These are phyloP conservation scores for Dryadula phaetusa DNA, from an alignment of 2,888 invertebrate genomes.

Conservation along the genomic window DNA sequence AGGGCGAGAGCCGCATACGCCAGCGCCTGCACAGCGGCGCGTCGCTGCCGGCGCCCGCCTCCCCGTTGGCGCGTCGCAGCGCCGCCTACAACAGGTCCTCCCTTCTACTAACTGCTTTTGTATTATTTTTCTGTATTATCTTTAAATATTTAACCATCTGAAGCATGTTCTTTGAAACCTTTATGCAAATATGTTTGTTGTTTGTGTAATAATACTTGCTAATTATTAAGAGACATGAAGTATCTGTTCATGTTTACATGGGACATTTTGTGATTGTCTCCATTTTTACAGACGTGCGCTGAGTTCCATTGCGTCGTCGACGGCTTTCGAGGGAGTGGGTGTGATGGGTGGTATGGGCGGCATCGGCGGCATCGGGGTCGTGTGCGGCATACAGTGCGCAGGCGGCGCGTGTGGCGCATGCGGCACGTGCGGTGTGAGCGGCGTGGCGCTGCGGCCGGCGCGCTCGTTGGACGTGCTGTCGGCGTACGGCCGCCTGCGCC, in stretches of 20 bases:
- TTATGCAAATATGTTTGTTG: not conserved
- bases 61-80: constrained; percentile 81
- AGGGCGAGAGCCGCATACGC: constrained; percentile 73
- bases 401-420: constrained; percentile 50
- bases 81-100: constrained; percentile 56
- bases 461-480: constrained; percentile 54
- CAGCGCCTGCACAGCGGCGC: constrained; percentile 95
- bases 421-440: constrained; percentile 38
- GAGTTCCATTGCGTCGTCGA: constrained; percentile 87
- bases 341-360: constrained; percentile 35
- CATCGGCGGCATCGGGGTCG: constrained; percentile 46
- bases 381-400: constrained; percentile 27
- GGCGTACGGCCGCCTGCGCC: constrained; percentile 58
- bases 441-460: constrained; percentile 57
- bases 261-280: not conserved
- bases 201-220: not conserved
- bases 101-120: constrained; percentile 31
- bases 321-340: constrained; percentile 73
- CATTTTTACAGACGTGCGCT: constrained; percentile 76
- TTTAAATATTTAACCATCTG: not conserved
- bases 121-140: not conserved
- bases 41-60: constrained; percentile 84
- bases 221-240: not conserved
- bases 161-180: not conserved
- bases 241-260: not conserved